phyloP scores from a whole-genome alignment of 2,888 invertebrate species.

The Pyrrhosoma nymphula region DNA sequence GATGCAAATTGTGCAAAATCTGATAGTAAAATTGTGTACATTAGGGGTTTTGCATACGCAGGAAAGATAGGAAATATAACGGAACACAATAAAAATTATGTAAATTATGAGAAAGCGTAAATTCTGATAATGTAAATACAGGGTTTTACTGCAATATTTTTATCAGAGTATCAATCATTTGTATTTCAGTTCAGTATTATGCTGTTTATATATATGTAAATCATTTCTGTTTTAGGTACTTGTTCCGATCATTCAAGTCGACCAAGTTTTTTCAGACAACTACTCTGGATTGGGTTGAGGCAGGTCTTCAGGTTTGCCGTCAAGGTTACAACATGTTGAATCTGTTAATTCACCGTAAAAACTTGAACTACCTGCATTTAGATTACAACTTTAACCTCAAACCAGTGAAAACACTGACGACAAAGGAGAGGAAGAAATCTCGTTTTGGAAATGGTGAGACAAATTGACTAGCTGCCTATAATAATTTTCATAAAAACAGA shows the following conservation, averaged over 20 bases:
- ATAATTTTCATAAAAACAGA: neutral
- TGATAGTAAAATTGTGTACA: too few relatives aligned
- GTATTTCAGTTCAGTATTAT: too few relatives aligned
- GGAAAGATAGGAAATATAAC: too few relatives aligned
- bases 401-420: conserved; percentile 99
- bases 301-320: conserved; percentile 97
- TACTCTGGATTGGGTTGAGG: conserved; percentile 99
- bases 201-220: neutral
- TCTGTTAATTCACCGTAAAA: conserved; percentile 98
- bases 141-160: too few relatives aligned
- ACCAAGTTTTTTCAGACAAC: conserved; percentile 99
- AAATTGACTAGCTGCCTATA: neutral
- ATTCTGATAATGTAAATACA: too few relatives aligned
- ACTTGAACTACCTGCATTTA: conserved; percentile 98
- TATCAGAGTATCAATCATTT: too few relatives aligned
- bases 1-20: too few relatives aligned
- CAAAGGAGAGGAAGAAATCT: conserved; percentile 99
- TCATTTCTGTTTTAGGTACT: conserved; percentile 81
- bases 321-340: conserved; percentile 99
- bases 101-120: too few relatives aligned
- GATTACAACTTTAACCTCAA: conserved; percentile 99
- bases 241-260: conserved; percentile 99
- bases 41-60: too few relatives aligned
- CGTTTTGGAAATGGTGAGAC: conserved; percentile 93
- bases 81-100: too few relatives aligned